Conservation (phyloP, 2,113 vertebrate species). For the Scatophagus argus region DNA sequence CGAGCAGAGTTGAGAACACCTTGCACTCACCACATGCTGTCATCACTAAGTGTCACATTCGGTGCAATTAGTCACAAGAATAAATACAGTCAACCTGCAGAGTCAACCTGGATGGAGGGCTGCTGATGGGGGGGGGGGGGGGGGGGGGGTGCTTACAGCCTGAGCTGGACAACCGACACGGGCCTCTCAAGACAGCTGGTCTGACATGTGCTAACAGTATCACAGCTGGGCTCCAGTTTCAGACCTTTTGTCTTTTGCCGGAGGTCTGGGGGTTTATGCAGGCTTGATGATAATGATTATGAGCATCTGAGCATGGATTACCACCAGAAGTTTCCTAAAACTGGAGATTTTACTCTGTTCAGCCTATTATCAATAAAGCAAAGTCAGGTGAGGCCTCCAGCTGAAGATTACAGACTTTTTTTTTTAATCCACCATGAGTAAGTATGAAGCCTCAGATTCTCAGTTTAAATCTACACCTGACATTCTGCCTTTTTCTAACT, state of each 20-base stretch:
- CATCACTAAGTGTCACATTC: conserved; percentile 73
- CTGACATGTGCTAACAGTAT: conserved; percentile 41
- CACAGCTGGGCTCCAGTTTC: conserved; percentile 40
- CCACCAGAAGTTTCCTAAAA: not conserved
- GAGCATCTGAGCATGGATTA: conserved; percentile 3
- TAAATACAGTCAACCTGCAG: conserved; percentile 75
- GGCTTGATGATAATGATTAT: conserved; percentile 16
- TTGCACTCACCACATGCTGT: conserved; percentile 41
- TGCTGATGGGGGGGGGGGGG: conserved; percentile 38
- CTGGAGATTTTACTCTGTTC: not conserved
- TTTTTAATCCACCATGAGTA: conserved; percentile 7
- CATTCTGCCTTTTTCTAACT: not conserved
- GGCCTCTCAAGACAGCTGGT: conserved; percentile 49
- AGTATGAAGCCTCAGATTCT: not conserved
- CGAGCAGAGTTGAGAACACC: conserved; percentile 31
- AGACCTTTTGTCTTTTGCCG: not conserved
- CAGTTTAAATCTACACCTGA: not conserved
- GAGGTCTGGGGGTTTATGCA: not conserved
- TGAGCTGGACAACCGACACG: conserved; percentile 41
- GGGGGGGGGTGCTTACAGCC: conserved; percentile 56
- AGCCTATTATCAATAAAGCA: not conserved
- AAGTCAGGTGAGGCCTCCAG: conserved; percentile 23
- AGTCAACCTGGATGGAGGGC: conserved; percentile 68
- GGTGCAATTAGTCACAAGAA: conserved; percentile 84
- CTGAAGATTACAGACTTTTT: not conserved